These are phyloP conservation scores for Geotrupes spiniger DNA, from an alignment of 2,888 invertebrate genomes.

Conservation along the genomic window DNA sequence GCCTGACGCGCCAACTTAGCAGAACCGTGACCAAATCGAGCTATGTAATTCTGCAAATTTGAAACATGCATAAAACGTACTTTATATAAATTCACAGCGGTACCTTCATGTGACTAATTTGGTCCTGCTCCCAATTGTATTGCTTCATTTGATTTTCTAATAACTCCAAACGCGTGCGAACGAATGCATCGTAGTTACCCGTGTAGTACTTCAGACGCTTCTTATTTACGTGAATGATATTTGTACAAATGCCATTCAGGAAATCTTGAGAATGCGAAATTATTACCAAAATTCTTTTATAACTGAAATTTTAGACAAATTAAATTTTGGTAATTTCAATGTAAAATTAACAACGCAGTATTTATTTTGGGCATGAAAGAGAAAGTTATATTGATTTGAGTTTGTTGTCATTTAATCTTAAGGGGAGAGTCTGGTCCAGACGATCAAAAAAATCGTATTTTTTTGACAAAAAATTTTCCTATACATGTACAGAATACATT, in stretches of 20 bases:
- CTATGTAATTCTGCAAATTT: conserved; percentile 83
- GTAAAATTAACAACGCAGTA: no score
- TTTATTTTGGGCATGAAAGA: no score
- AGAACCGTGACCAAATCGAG: conserved; percentile 98
- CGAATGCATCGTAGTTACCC: conserved; percentile 89
- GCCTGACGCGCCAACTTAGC: conserved; percentile 98
- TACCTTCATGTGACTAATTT: conserved; percentile 97
- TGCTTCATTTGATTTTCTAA: conserved; percentile 98
- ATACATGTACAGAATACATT: no score
- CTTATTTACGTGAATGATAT: conserved; percentile 94
- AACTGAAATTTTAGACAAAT: conserved; percentile 53
- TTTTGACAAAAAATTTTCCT: no score
- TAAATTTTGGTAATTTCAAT: no score
- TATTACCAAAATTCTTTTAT: conserved; percentile 94
- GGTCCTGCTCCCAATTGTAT: conserved; percentile 99
- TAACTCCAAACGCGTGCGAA: conserved; percentile 89
- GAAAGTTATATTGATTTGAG: no score
- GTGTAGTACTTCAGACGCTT: conserved; percentile 93
- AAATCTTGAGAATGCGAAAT: conserved; percentile 99
- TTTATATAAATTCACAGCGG: no score
- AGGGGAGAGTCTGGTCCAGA: no score
- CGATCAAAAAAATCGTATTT: no score
- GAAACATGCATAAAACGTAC: no score
- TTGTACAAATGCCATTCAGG: conserved; percentile 94
- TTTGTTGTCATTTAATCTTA: no score